Evolutionary conservation across 30 jellyfish, hydroid and myxozoan genomes (phyloP).

Genomic region (Hydractinia echinata): DNA sequence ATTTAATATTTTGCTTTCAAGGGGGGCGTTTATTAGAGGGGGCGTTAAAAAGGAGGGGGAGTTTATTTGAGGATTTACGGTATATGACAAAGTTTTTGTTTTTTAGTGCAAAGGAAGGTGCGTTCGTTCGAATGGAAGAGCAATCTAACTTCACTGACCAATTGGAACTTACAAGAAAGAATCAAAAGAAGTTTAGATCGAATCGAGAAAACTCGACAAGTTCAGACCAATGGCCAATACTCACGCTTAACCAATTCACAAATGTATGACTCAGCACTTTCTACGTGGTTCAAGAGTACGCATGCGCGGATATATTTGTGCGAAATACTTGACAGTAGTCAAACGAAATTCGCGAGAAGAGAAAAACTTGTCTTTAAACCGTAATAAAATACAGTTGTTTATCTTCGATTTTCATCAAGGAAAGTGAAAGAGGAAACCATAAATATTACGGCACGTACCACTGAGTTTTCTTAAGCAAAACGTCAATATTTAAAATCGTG

Average conservation of each 20-base stretch:
- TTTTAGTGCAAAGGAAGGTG: constrained; percentile 54
- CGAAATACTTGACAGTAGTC: constrained; percentile 27
- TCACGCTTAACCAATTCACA: constrained; percentile 62
- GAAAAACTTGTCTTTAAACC: too few species aligned
- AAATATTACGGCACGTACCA: too few species aligned
- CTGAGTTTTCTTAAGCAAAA: too few species aligned
- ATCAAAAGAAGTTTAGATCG: constrained; percentile 36
- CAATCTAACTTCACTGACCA: constrained; percentile 30
- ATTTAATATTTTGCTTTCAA: too few species aligned
- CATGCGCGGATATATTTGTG: constrained; percentile 39
- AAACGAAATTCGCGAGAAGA: not conserved
- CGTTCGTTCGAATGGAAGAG: constrained; percentile 72
- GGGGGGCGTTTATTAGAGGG: too few species aligned
- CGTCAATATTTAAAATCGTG: too few species aligned
- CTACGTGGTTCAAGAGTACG: constrained; percentile 58
- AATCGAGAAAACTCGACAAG: constrained; percentile 32
- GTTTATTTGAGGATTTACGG: too few species aligned
- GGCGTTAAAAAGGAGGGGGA: too few species aligned
- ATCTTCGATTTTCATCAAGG: too few species aligned
- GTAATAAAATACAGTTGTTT: too few species aligned
- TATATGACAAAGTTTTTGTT: too few species aligned
- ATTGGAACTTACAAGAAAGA: constrained; percentile 64
- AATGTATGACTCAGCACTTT: constrained; percentile 49
- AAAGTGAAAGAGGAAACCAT: too few species aligned
- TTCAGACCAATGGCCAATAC: not conserved